These are phyloP conservation scores for Anthopleura xanthogrammica DNA, from an alignment of 92 coral and sea anemone genomes.

Conservation along the genomic window DNA sequence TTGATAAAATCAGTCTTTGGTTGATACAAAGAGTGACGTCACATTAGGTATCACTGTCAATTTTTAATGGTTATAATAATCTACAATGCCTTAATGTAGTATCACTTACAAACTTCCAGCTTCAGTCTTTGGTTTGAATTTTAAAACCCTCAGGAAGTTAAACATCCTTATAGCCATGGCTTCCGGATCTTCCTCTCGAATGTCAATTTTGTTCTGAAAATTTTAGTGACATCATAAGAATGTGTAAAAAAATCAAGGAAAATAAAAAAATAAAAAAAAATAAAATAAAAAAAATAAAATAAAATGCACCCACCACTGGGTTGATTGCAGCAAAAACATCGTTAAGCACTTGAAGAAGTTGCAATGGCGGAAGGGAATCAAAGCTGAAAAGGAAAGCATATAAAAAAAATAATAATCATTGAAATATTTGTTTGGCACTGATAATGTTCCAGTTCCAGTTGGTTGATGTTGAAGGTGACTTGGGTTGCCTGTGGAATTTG, in stretches of 20 bases:
- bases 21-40: too few relatives aligned
- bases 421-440: background rate
- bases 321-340: conserved; percentile 95
- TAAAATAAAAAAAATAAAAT: background rate
- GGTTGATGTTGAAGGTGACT: background rate
- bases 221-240: background rate
- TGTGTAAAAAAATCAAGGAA: background rate
- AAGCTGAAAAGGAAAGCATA: conserved; percentile 52
- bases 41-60: background rate
- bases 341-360: conserved; percentile 88
- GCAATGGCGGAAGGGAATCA: conserved; percentile 90
- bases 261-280: background rate
- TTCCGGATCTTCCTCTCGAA: conserved; percentile 96
- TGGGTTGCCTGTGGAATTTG: background rate
- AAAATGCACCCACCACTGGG: conserved; percentile 65
- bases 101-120: conserved; percentile 91
- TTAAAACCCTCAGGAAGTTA: conserved; percentile 81
- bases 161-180: conserved; percentile 93
- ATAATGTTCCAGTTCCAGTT: too few relatives aligned
- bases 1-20: too few relatives aligned
- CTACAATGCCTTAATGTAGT: background rate
- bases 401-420: background rate
- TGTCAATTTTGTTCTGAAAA: conserved; percentile 81
- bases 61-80: background rate
- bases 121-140: conserved; percentile 91